These are phyloP conservation scores for Clavelina lepadiformis DNA, from an alignment of 23 tunicate genomes.

Conservation along the genomic window DNA sequence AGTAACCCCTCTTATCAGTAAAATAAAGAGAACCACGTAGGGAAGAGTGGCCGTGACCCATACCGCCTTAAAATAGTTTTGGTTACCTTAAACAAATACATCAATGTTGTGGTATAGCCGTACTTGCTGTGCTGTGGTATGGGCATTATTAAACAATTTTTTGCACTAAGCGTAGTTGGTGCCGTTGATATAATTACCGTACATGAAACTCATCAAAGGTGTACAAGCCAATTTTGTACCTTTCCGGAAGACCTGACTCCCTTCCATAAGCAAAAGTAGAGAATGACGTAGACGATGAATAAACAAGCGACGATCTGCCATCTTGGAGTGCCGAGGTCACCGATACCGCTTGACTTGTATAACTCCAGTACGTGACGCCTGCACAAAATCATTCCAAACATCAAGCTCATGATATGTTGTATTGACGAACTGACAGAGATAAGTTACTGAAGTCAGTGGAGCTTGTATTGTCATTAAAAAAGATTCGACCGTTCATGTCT, in stretches of 20 bases:
- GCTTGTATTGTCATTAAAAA: too few species aligned
- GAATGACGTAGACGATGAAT: slow-evolving; percentile 59
- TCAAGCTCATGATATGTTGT: too few species aligned
- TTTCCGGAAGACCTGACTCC: slow-evolving; percentile 94
- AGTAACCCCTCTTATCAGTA: slow-evolving; percentile 65
- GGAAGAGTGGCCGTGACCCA: slow-evolving; percentile 97
- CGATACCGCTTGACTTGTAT: slow-evolving; percentile 68
- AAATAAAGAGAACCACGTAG: slow-evolving; percentile 66
- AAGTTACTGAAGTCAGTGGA: too few species aligned
- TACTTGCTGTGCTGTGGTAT: too few species aligned
- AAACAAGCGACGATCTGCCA: slow-evolving; percentile 78
- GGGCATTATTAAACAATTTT: too few species aligned
- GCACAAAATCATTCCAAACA: too few species aligned
- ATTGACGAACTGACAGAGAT: too few species aligned
- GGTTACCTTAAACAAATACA: too few species aligned
- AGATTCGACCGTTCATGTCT: neutral
- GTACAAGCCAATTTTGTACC: slow-evolving; percentile 20
- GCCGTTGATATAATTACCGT: too few species aligned
- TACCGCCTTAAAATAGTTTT: slow-evolving; percentile 55
- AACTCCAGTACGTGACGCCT: slow-evolving; percentile 85
- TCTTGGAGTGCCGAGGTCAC: slow-evolving; percentile 72
- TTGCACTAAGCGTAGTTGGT: too few species aligned
- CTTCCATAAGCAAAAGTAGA: slow-evolving; percentile 89
- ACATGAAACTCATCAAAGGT: too few species aligned
- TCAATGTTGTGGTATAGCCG: neutral